Conservation (phyloP, 2,797 vertebrate species). For the Galago senegalensis region DNA sequence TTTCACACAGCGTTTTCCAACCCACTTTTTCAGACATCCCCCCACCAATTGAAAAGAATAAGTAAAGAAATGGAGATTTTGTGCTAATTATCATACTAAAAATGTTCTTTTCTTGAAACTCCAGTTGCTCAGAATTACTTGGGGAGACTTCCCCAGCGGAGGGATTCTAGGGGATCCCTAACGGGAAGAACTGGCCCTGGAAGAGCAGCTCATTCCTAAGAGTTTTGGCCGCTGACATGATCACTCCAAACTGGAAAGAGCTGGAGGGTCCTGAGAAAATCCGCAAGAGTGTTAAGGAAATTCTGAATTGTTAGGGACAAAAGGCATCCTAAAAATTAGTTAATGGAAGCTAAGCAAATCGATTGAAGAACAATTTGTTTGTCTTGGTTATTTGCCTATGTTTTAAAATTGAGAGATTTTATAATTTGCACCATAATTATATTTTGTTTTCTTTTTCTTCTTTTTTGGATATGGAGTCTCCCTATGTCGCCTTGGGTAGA, state of each 20-base stretch:
- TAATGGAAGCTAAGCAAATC: neutral
- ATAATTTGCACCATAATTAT: neutral
- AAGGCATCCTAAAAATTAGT: neutral
- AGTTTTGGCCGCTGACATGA: too few relatives aligned
- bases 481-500: too few relatives aligned
- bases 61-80: neutral
- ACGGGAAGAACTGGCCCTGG: neutral
- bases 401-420: neutral
- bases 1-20: neutral
- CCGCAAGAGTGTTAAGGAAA: neutral
- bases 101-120: neutral
- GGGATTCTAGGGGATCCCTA: neutral
- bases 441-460: neutral
- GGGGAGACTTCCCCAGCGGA: neutral
- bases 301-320: neutral
- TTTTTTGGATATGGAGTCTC: too few relatives aligned
- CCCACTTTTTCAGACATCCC: neutral
- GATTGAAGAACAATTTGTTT: neutral
- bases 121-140: neutral
- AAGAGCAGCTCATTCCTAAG: neutral
- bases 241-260: neutral
- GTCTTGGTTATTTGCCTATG: neutral
- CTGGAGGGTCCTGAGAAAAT: neutral
- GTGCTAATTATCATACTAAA: neutral
- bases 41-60: neutral